Base-by-base conservation (phyloP, 2,888 invertebrate genomes). In the Nineta flava region DNA sequence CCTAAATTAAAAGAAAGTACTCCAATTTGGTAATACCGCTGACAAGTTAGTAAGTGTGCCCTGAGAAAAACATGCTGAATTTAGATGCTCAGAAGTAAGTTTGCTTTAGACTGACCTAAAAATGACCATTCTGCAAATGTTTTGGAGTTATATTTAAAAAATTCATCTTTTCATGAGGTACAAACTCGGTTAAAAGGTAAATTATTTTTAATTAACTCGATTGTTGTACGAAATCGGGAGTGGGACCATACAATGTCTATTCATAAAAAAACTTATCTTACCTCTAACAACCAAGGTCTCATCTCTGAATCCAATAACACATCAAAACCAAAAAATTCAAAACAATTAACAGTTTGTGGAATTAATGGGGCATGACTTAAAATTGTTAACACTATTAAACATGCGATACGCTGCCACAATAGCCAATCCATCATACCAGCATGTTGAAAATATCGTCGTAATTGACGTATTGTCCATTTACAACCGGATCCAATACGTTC, bases 321-420 rank as follows among this genome's bases (percentile, higher is more conserved):
- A 64, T 94, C 93, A 62, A 93, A 93, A 2, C 93, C 93, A 61
- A 91, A 90, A 61, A 92, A 81, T 63, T 91, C 90, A 64, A 88
- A 88, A 65, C 87, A 87, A 66, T 87, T 87, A 31, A 77, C 75
- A 0, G 82, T 77, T 9, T 73, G 75, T 0, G 83, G 83, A 9
- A 84, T 77, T 31, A 79, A 78, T 19, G 79, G 72, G 1, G 79
- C 75, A 62, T 90, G 87, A 47, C 86, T 83, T 16, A 87, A 66
- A 16, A 88, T 69, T 0, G 88, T 88, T 44, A 90, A 66, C 3
- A 83, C 79, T 4, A 90, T 79, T 42, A 90, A 69, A 12, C 81
- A 76, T 9, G 83, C 72, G 51, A 90, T 81, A 52, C 79, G 70
- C 60, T 86, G 84, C 87, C 87, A 90, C 19, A 87, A 71, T 47